phyloP scores from a whole-genome alignment of 2,888 invertebrate species.

The Tinea trinotella region DNA sequence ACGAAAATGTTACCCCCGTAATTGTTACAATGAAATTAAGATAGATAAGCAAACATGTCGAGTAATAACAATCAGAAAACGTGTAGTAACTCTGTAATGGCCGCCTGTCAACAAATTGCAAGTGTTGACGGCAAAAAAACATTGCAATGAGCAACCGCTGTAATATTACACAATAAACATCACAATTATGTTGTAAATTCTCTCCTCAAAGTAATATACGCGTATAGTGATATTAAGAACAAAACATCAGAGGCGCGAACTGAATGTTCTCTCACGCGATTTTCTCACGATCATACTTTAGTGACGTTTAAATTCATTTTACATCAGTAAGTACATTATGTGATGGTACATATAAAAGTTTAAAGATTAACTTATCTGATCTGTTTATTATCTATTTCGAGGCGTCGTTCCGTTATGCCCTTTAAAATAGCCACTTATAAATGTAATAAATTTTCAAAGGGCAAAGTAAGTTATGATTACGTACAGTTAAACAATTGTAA shows the following conservation, averaged over 20 bases:
- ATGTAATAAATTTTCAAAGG: background rate
- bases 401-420: background rate
- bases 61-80: background rate
- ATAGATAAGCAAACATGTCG: background rate
- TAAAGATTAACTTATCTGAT: background rate
- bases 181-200: constrained; percentile 10
- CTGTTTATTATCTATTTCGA: background rate
- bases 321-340: background rate
- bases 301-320: constrained; percentile 2
- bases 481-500: no score
- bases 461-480: no score
- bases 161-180: constrained; percentile 5
- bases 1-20: no score
- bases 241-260: constrained; percentile 14
- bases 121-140: constrained; percentile 3
- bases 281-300: background rate
- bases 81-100: background rate
- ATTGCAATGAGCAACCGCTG: background rate
- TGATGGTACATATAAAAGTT: background rate
- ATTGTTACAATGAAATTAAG: background rate
- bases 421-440: background rate
- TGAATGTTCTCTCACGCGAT: constrained; percentile 11
- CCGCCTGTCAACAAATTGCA: background rate
- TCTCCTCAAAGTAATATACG: background rate
- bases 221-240: background rate